Percentiles rank a stretch among this genome's conserved stretches.
Evolutionary conservation across 2,888 invertebrate genomes (phyloP).

Genomic region (Rotaria macrura): DNA sequence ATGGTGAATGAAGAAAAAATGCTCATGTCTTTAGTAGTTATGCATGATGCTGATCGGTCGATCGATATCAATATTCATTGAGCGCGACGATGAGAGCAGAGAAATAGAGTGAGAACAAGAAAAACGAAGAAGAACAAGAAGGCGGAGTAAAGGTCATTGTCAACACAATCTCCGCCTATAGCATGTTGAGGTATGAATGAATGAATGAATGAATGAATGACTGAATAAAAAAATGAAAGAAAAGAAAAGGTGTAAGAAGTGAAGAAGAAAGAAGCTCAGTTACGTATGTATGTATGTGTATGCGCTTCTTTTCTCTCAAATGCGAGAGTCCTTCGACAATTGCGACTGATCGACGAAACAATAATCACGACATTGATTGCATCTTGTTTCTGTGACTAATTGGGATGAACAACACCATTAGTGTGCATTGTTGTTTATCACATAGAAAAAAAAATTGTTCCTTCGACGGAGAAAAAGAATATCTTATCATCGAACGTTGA

Average conservation of each 20-base stretch:
- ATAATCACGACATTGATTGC: neutral
- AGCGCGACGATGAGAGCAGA: neutral
- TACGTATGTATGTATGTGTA: neutral
- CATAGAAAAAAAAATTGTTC: neutral
- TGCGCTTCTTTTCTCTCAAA: neutral
- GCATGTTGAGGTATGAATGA: neutral
- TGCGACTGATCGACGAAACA: neutral
- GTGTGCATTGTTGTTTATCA: neutral
- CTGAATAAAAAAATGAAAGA: neutral
- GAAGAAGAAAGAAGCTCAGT: neutral
- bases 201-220: neutral
- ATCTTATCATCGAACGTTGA: too few relatives aligned
- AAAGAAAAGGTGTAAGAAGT: neutral
- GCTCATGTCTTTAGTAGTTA: too few relatives aligned
- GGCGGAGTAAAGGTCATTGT: slow-evolving; percentile 11
- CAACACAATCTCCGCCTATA: neutral
- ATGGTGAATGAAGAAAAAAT: too few relatives aligned
- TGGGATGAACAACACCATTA: neutral
- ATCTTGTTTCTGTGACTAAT: neutral
- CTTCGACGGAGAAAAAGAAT: neutral
- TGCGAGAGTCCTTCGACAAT: neutral
- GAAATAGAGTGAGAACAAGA: neutral
- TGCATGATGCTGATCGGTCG: neutral
- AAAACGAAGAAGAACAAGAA: neutral
- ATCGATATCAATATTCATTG: neutral